Percentiles rank a stretch among this genome's conserved stretches.
Conservation (phyloP, 2,888 invertebrate genomes). For the Rhamnusium bicolor region DNA sequence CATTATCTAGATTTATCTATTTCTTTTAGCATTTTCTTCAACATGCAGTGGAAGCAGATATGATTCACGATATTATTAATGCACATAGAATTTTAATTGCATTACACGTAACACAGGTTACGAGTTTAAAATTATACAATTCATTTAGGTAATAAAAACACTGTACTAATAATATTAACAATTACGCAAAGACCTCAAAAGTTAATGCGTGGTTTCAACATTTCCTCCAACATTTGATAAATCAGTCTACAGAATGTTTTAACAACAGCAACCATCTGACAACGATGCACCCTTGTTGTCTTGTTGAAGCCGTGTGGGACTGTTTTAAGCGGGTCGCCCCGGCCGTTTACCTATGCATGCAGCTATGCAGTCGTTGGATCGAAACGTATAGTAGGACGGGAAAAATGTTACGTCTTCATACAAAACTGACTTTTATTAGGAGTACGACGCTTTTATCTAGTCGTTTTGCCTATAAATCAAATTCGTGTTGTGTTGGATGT, state of each 20-base stretch:
- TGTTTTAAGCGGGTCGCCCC: slow-evolving; percentile 37
- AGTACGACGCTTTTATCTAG: neutral
- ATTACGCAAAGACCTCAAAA: neutral
- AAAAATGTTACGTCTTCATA: slow-evolving; percentile 9
- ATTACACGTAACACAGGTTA: no score
- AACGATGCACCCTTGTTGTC: slow-evolving; percentile 15
- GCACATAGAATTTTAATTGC: no score
- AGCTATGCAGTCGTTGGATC: slow-evolving; percentile 39
- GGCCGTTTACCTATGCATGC: slow-evolving; percentile 52
- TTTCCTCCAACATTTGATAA: neutral
- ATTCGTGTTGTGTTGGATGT: slow-evolving; percentile 8
- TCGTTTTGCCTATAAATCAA: neutral
- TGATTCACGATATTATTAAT: no score
- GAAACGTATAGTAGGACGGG: slow-evolving; percentile 21
- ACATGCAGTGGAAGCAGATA: neutral
- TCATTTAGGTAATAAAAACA: no score
- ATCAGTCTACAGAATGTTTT: neutral
- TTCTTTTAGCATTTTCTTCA: neutral
- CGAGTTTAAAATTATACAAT: no score
- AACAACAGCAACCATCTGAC: slow-evolving; percentile 12
- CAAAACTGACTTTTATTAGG: slow-evolving; percentile 4
- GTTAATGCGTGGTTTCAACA: neutral
- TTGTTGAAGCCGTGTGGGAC: slow-evolving; percentile 19
- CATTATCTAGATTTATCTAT: neutral
- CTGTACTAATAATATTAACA: no score